Percentiles rank a stretch among this genome's conserved stretches.
These are phyloP conservation scores for Platalea minor DNA, from an alignment of 2,797 vertebrate genomes.

Conservation along the genomic window DNA sequence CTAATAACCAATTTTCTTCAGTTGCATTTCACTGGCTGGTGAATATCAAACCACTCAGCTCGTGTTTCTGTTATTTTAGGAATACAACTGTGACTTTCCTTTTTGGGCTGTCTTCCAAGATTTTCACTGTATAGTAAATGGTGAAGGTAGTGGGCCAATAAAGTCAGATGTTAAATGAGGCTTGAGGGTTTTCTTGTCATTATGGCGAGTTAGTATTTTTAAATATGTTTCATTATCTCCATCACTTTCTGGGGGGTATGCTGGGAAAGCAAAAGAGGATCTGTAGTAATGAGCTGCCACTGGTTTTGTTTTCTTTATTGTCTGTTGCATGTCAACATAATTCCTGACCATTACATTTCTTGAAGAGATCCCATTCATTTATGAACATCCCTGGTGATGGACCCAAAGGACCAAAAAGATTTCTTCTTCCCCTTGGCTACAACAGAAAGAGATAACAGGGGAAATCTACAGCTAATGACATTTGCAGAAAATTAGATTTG, in stretches of 20 bases:
- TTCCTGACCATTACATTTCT: background rate
- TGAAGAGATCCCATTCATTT: background rate
- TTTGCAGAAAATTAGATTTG: background rate
- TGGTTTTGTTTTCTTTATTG: background rate
- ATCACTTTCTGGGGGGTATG: background rate
- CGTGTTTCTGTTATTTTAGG: background rate
- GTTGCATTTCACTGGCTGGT: background rate
- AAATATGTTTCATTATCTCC: background rate
- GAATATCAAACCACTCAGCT: background rate
- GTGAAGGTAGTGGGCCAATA: background rate
- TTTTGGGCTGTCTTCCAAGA: background rate
- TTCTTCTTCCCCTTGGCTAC: background rate
- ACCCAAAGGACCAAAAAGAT: background rate
- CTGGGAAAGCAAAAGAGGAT: background rate
- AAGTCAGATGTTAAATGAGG: slow-evolving; percentile 36
- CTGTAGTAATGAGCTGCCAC: background rate
- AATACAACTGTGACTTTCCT: background rate
- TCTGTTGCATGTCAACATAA: background rate
- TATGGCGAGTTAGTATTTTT: slow-evolving; percentile 2
- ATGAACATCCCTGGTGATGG: background rate
- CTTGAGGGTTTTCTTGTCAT: slow-evolving; percentile 33
- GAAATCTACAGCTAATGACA: background rate
- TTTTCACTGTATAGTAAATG: background rate
- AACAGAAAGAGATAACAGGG: background rate
- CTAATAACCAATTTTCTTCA: background rate